Conservation (phyloP, 2,797 vertebrate species). For the Lycodopsis pacificus region DNA sequence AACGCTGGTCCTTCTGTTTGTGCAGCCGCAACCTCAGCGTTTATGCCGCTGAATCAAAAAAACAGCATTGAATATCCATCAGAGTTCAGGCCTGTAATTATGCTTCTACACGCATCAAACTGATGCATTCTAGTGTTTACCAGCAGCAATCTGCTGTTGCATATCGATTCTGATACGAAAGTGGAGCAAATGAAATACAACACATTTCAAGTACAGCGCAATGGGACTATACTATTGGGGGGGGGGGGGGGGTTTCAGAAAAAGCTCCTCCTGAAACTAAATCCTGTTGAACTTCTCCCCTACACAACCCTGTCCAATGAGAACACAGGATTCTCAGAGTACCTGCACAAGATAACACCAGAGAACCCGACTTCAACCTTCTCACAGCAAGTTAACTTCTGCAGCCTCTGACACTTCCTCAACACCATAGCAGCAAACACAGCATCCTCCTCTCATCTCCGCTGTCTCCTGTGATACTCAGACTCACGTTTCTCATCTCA, state of each 20-base stretch:
- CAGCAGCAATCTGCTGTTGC: background rate
- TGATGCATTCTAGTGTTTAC: background rate
- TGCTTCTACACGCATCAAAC: background rate
- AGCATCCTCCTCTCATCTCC: conserved; percentile 67
- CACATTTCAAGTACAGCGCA: background rate
- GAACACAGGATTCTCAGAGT: conserved; percentile 63
- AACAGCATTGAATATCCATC: background rate
- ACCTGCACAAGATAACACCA: conserved; percentile 61
- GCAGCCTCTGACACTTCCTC: conserved; percentile 66
- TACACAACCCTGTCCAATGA: conserved; percentile 45
- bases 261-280: conserved; percentile 50
- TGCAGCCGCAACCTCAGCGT: background rate
- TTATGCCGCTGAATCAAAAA: background rate
- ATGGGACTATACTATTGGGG: background rate
- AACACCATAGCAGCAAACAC: conserved; percentile 52
- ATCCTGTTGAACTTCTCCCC: conserved; percentile 52
- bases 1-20: background rate
- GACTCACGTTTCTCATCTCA: conserved; percentile 72
- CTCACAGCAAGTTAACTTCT: conserved; percentile 61
- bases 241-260: too few relatives aligned
- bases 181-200: background rate
- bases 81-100: background rate
- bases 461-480: conserved; percentile 68
- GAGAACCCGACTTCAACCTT: conserved; percentile 62
- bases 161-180: background rate